Percentiles rank a stretch among this genome's conserved stretches.
Evolutionary conservation across 92 coral and sea anemone species (phyloP).

Genomic region (Plumapathes pennacea): DNA sequence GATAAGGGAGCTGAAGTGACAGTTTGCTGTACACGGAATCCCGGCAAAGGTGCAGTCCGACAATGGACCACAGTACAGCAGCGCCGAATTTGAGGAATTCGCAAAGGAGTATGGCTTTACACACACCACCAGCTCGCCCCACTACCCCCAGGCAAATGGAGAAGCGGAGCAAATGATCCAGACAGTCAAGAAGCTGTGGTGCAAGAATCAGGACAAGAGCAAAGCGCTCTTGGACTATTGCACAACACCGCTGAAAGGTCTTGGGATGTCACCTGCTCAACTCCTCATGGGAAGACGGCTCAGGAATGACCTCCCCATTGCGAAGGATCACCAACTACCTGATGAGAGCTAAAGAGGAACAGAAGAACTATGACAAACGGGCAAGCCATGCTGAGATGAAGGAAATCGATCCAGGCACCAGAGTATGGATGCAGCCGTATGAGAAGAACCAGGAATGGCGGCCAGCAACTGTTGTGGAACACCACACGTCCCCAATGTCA

Average conservation of each 20-base stretch:
- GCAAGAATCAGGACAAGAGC: slow-evolving; percentile 7
- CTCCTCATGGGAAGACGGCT: slow-evolving; percentile 35
- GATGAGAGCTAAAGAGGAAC: too few species aligned
- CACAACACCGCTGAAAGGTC: slow-evolving; percentile 7
- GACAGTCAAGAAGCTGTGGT: slow-evolving; percentile 23
- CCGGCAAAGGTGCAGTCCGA: slow-evolving; percentile 29
- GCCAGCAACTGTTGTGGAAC: too few species aligned
- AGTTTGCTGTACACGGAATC: slow-evolving; percentile 19
- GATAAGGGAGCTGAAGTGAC: slow-evolving; percentile 15
- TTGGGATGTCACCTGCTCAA: slow-evolving; percentile 19
- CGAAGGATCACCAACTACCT: slow-evolving; percentile 7
- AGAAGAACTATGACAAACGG: too few species aligned
- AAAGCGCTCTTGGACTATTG: slow-evolving; percentile 15
- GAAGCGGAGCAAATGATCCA: slow-evolving; percentile 17
- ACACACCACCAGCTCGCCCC: slow-evolving; percentile 23
- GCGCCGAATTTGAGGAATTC: slow-evolving; percentile 15
- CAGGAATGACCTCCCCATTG: slow-evolving; percentile 17
- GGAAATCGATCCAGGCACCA: too few species aligned
- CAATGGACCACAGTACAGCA: slow-evolving; percentile 26
- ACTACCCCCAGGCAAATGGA: slow-evolving; percentile 18
- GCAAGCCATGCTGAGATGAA: too few species aligned
- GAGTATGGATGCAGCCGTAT: too few species aligned
- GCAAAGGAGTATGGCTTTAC: slow-evolving; percentile 28
- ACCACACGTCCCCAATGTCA: too few species aligned
- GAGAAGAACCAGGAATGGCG: too few species aligned